Base-by-base conservation (phyloP, 2,113 vertebrate species). In the Anoura caudifer region DNA sequence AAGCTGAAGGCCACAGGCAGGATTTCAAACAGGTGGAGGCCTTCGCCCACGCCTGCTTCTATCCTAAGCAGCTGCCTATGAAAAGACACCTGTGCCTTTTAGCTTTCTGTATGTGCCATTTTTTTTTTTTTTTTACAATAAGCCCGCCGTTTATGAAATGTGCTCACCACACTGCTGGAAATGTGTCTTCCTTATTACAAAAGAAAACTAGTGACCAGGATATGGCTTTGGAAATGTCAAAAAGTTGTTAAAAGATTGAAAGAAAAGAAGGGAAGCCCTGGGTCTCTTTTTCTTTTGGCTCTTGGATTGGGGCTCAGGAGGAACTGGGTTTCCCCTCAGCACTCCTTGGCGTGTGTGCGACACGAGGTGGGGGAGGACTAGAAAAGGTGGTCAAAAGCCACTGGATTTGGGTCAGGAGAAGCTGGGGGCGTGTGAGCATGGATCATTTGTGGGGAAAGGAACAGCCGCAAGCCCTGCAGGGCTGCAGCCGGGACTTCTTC, bases 331-430 rank as follows among this genome's bases (percentile, higher is more conserved):
- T 76, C 63, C n/a, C 7, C 63, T 16, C 4, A 22, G 38, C 5
- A 3, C 41, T 14, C 56, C n/a, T 73, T 1, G 16, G 0, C 24
- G 19, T 12, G 36, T 0, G 56, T 15, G 38, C 22, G 13, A 2
- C 38, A 13, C 1, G 10, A 38, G 24, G 38, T 8, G 10, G 31
- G 11, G 24, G 36, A 41, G 20, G 3, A 11, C 15, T 31, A 31
- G 59, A 4, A 19, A 19, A 38, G 7, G 10, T 7, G 43, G 38
- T 76, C 26, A 33, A 28, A 56, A 15, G 31, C 26, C 33, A 7
- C 17, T 1, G 14, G 50, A 22, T 11, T 1, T 16, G 45, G 38
- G 26, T 31, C 33, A 24, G 45, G 15, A 36, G 45, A 41, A n/a
- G 2, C 52, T 24, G 9, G 12, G 15, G 54, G 13, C 7, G 0